These are phyloP conservation scores for Scomber japonicus DNA, from an alignment of 2,113 vertebrate species.

Conservation along the genomic window DNA sequence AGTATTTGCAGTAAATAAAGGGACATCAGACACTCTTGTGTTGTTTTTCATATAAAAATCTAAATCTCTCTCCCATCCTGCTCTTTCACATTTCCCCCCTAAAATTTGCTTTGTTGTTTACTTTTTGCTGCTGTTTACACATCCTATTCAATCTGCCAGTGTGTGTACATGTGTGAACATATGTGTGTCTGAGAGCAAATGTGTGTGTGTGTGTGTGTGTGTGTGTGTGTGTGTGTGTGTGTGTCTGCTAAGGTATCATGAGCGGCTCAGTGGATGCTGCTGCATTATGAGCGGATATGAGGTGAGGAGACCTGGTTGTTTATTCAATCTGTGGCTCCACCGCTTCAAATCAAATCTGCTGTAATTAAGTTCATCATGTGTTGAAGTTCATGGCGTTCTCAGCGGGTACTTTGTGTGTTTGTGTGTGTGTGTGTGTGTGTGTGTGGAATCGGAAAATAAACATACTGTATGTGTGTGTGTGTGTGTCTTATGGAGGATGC, in stretches of 20 bases:
- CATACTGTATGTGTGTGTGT: background rate
- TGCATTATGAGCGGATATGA: conserved; percentile 55
- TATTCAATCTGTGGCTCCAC: conserved; percentile 59
- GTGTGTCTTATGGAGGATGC: background rate
- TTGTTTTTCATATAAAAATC: background rate
- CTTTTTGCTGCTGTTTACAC: conserved; percentile 17
- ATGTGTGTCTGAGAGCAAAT: background rate
- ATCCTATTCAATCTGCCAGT: background rate
- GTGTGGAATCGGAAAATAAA: background rate
- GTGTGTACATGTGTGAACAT: conserved; percentile 13
- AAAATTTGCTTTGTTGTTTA: background rate
- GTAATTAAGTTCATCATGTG: conserved; percentile 62
- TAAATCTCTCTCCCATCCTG: background rate
- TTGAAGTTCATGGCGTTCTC: conserved; percentile 45
- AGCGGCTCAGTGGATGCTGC: conserved; percentile 38
- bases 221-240: background rate
- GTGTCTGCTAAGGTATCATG: conserved; percentile 37
- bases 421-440: background rate
- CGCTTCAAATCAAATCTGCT: conserved; percentile 56
- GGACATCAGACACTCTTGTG: no score
- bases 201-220: background rate
- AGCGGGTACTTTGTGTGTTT: background rate
- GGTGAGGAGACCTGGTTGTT: conserved; percentile 52
- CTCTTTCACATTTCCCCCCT: background rate
- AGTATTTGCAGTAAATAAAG: no score